Conservation (phyloP, 2,113 vertebrate genomes). For the Chlorodrepanis virens region DNA sequence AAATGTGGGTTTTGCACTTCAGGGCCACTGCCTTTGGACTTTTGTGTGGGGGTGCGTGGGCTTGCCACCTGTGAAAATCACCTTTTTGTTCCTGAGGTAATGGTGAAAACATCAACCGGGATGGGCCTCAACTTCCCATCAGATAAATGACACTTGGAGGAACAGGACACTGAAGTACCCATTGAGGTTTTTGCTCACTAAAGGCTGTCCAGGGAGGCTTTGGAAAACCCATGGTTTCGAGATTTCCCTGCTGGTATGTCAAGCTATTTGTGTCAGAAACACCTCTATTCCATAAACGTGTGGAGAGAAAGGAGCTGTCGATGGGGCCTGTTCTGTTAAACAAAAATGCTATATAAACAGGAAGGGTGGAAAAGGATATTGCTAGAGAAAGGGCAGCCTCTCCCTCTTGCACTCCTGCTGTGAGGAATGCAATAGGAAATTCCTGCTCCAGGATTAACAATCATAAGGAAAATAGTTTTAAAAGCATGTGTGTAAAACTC, state of each 20-base stretch:
- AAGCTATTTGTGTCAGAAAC: not conserved
- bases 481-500: not conserved
- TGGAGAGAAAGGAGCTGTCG: not conserved
- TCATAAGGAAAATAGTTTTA: not conserved
- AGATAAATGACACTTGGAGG: not conserved
- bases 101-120: not conserved
- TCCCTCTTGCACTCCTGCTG: constrained; percentile 39
- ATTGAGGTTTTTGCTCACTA: not conserved
- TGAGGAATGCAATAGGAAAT: constrained; percentile 60
- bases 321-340: not conserved
- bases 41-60: rapidly evolving
- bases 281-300: not conserved
- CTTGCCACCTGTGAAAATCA: not conserved
- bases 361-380: constrained; percentile 63
- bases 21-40: not conserved
- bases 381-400: constrained; percentile 31
- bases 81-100: not conserved
- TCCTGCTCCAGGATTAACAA: constrained; percentile 43
- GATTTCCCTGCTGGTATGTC: not conserved
- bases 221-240: not conserved
- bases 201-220: not conserved
- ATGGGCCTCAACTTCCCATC: not conserved
- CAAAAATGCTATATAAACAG: constrained; percentile 56
- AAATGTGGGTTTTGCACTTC: not conserved
- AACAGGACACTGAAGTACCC: not conserved